Evolutionary conservation across 1,140 invertebrate genomes (phyloP).

Genomic region (Melipona quadrifasciata): DNA sequence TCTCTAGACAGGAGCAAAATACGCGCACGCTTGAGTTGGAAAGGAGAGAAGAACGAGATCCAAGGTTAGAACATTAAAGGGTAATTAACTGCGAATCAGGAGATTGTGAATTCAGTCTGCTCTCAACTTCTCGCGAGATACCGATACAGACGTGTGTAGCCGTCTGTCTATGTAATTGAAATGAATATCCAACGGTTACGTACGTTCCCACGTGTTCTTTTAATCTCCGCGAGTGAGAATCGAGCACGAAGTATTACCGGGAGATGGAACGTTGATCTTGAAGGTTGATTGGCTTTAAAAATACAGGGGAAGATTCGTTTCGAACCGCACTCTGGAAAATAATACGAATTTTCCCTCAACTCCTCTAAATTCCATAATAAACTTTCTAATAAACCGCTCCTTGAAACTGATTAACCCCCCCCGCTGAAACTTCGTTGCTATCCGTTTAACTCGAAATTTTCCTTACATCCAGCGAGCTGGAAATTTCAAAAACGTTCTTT

Average conservation of each 20-base stretch:
- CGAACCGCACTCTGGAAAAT: neutral
- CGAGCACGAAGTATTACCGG: neutral
- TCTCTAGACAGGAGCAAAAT: neutral
- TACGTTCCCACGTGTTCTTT: neutral
- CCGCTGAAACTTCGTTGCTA: fast-evolving
- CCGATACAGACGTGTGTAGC: neutral
- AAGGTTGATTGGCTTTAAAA: neutral
- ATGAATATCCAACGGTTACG: neutral
- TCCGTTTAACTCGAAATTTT: neutral
- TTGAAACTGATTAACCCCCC: neutral
- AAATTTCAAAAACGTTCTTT: no score
- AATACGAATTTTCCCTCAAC: neutral
- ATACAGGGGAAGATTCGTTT: neutral
- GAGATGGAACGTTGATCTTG: neutral
- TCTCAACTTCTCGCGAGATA: neutral
- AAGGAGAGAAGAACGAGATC: neutral
- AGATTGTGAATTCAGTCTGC: neutral
- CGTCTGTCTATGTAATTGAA: neutral
- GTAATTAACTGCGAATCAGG: neutral
- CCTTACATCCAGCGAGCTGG: no score
- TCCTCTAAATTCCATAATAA: neutral
- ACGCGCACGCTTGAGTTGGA: neutral
- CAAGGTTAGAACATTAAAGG: neutral
- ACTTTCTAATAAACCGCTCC: neutral
- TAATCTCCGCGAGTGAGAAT: neutral